Conservation (phyloP, 2,888 invertebrate genomes). For the Eupithecia insigniata region DNA sequence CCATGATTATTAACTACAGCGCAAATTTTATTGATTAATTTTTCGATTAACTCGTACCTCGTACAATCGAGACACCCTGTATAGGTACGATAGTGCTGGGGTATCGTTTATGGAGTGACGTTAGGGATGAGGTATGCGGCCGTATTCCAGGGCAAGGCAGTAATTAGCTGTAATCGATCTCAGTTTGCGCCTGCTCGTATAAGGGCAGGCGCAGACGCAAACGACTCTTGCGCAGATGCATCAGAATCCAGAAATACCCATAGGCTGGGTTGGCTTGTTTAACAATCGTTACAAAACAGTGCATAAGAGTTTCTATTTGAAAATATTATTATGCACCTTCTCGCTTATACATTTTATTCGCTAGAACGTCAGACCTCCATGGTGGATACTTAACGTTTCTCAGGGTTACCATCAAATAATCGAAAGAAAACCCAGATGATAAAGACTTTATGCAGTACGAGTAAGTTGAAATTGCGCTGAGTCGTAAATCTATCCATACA, state of each 20-base stretch:
- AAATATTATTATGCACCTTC: no score
- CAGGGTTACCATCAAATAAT: neutral
- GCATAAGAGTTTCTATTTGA: neutral
- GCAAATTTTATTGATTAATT: conserved; percentile 51
- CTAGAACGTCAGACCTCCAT: neutral
- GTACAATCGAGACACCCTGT: conserved; percentile 16
- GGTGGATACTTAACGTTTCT: neutral
- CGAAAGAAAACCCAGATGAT: neutral
- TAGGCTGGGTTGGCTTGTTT: neutral
- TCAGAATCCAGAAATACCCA: conserved; percentile 5
- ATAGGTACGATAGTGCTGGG: conserved; percentile 25
- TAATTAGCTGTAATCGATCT: conserved; percentile 83
- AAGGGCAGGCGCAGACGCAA: conserved; percentile 61
- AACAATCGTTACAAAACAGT: neutral
- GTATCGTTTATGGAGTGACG: conserved; percentile 49
- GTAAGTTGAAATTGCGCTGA: neutral
- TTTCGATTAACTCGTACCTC: conserved; percentile 33
- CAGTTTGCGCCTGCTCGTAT: conserved; percentile 70
- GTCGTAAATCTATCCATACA: neutral
- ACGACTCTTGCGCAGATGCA: conserved; percentile 21
- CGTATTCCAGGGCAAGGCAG: conserved; percentile 57
- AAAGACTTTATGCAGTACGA: neutral
- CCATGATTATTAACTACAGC: conserved; percentile 33
- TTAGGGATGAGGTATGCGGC: conserved; percentile 51
- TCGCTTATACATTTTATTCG: neutral